Base-by-base conservation (phyloP, 2,113 vertebrate species). In the Halcyon senegalensis region DNA sequence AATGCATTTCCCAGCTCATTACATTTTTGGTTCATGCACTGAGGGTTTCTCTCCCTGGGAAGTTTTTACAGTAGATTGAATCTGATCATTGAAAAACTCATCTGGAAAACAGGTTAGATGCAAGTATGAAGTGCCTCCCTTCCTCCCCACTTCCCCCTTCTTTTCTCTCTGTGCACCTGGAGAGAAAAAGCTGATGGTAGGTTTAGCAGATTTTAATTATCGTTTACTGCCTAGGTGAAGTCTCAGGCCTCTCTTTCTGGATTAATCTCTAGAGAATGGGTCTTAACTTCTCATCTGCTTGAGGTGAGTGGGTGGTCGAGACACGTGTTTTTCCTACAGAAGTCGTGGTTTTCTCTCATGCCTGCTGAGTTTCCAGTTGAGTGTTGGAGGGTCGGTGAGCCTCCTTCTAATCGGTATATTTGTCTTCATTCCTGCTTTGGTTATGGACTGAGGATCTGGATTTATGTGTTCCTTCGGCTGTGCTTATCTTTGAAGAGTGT, bases 61-160 rank as follows among this genome's bases (percentile, higher is more conserved):
- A 94, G 89, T 81, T 96, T 96, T 96, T 88, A 93, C 97, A 96
- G 94, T 80, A 97, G 96, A 96, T 95, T 97, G 97, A 83, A 72
- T 88, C 68, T 87, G 96, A 94, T 97, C 91, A 75, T 96, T 95
- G 95, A 78, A 94, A 97, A 97, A 78, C 91, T 96, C 95, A 93
- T 96, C 95, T 94, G 94, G 96, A 97, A 97, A 97, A 84, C 94
- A 96, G 68, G 93, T 95, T 96, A 91, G 93, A 83, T 91, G 87
- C 60, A 59, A 72, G 84, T 51, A 81, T 37, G 67, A 89, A 93
- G 77, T 50, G 60, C 63, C 28, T 93, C 31, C 80, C 39, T 66
- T 68, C 62, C 24, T 62, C 16, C 30, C 60, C 53, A 63, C 75
- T 90, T 92, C 68, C 63, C 19, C 44, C 64, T 87, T 76, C 58